phyloP scores from a whole-genome alignment of 2,888 invertebrate species.

The Vanessa cardui region DNA sequence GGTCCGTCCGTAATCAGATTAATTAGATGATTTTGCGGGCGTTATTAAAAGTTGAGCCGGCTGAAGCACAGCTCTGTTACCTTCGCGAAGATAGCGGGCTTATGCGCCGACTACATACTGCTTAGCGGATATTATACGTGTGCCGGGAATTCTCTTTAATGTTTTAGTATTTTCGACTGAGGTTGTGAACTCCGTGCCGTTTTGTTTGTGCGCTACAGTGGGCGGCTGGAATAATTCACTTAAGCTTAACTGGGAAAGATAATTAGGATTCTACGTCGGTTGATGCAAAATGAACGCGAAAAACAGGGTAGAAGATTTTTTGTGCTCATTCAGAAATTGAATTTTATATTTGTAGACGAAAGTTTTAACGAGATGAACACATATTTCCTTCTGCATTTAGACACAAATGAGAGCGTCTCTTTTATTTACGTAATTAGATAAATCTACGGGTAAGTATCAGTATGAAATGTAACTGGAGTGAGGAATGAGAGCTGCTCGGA shows the following conservation, averaged over 20 bases:
- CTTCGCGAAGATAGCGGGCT: conserved; percentile 76
- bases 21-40: conserved; percentile 79
- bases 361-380: conserved; percentile 77
- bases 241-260: conserved; percentile 83
- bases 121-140: conserved; percentile 79
- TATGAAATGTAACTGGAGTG: conserved; percentile 27
- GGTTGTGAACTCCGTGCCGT: conserved; percentile 78
- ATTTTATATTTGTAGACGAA: conserved; percentile 79
- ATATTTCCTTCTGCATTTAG: conserved; percentile 65
- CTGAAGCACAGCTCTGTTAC: conserved; percentile 72
- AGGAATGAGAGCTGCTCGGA: background rate
- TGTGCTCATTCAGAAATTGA: conserved; percentile 80
- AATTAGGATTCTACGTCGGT: conserved; percentile 82
- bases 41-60: conserved; percentile 81
- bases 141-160: conserved; percentile 77
- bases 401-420: conserved; percentile 60
- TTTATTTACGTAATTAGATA: conserved; percentile 63
- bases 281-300: conserved; percentile 82
- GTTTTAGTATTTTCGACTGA: conserved; percentile 82
- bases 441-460: conserved; percentile 35
- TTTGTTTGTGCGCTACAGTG: conserved; percentile 80
- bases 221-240: conserved; percentile 81
- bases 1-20: conserved; percentile 77
- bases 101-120: conserved; percentile 71
- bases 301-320: conserved; percentile 79